Conservation (phyloP, 1,140 invertebrate species). For the Hyles euphorbiae region DNA sequence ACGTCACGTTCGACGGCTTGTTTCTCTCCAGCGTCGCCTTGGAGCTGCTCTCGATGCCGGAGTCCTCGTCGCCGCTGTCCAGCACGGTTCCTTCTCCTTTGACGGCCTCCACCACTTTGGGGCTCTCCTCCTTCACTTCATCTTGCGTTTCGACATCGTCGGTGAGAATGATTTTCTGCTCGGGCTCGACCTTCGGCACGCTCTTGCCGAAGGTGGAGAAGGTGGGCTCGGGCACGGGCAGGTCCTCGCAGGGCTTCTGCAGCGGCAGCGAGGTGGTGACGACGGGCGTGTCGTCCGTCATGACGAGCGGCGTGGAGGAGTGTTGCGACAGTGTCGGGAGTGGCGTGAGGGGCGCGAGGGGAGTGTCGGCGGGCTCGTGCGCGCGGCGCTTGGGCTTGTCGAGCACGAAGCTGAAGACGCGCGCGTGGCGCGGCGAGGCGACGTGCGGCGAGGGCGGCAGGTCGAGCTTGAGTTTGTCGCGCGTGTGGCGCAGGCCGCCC, state of each 20-base stretch:
- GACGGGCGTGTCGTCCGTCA: conserved; percentile 52
- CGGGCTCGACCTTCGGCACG: conserved; percentile 25
- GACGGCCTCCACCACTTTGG: conserved; percentile 49
- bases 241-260: conserved; percentile 30
- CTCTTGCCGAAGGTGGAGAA: conserved; percentile 65
- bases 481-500: conserved; percentile 84
- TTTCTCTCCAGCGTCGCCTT: conserved; percentile 75
- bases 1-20: conserved; percentile 50
- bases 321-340: conserved; percentile 16
- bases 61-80: conserved; percentile 78
- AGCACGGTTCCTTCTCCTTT: conserved; percentile 76
- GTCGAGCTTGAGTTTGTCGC: conserved; percentile 83
- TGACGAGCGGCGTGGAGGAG: conserved; percentile 37
- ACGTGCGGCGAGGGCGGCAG: conserved; percentile 75
- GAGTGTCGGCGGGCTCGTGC: conserved; percentile 10
- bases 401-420: conserved; percentile 63
- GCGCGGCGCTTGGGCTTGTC: conserved; percentile 46
- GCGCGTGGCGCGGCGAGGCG: conserved; percentile 49
- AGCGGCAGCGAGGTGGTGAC: conserved; percentile 33
- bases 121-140: conserved; percentile 33
- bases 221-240: conserved; percentile 46
- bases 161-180: conserved; percentile 45
- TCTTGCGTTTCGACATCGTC: conserved; percentile 34
- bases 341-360: conserved; percentile 44
- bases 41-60: conserved; percentile 77